Percentiles rank a stretch among this genome's conserved stretches.
phyloP scores from a whole-genome alignment of 92 coral and sea anemone species.

The Zoanthus gigantus region DNA sequence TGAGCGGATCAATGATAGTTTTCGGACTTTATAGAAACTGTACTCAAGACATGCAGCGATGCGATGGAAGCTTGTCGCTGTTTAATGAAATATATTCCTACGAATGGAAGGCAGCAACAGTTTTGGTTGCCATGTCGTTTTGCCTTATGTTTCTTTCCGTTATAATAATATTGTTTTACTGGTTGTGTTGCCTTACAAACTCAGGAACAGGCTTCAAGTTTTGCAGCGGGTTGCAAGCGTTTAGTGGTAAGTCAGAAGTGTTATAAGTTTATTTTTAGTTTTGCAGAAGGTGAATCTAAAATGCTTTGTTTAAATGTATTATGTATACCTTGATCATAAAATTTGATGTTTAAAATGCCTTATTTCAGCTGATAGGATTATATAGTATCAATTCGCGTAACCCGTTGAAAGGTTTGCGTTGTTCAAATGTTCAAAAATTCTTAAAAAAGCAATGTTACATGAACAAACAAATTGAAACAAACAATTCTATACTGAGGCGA shows the following conservation, averaged over 20 bases:
- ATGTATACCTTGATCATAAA: neutral
- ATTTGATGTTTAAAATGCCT: neutral
- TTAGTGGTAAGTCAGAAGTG: slow-evolving; percentile 73
- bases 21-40: slow-evolving; percentile 95
- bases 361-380: neutral
- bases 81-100: slow-evolving; percentile 79
- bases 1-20: slow-evolving; percentile 59
- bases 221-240: slow-evolving; percentile 85
- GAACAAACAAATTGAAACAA: no score
- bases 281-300: neutral
- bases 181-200: slow-evolving; percentile 76
- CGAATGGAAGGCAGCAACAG: slow-evolving; percentile 94
- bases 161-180: slow-evolving; percentile 72
- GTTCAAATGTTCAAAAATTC: neutral
- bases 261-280: neutral
- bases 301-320: neutral
- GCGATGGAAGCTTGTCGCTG: slow-evolving; percentile 79
- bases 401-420: neutral
- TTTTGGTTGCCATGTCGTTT: slow-evolving; percentile 83
- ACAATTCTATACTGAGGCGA: no score
- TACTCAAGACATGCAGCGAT: slow-evolving; percentile 69
- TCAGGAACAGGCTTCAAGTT: slow-evolving; percentile 87
- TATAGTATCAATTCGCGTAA: neutral
- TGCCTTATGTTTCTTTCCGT: slow-evolving; percentile 81
- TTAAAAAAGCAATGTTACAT: no score